These are phyloP conservation scores for Creontiades dilutus DNA, from an alignment of 2,888 invertebrate species.

Conservation along the genomic window DNA sequence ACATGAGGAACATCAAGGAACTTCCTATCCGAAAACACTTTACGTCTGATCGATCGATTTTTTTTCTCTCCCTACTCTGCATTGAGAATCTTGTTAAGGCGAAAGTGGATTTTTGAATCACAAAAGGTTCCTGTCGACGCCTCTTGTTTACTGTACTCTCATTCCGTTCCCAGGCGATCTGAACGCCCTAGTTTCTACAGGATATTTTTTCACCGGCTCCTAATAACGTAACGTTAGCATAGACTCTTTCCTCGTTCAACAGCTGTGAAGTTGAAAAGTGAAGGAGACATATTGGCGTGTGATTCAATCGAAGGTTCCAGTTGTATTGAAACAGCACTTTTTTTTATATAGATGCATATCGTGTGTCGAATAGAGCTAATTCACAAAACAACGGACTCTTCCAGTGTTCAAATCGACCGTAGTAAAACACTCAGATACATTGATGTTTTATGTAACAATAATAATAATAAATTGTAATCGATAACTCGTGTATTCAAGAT, in stretches of 20 bases:
- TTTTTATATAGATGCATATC: background rate
- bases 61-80: background rate
- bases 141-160: conserved; percentile 30
- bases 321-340: background rate
- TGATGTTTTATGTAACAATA: too few relatives aligned
- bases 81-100: conserved; percentile 7
- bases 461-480: too few relatives aligned
- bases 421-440: too few relatives aligned
- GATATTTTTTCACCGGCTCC: background rate
- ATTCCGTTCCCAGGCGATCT: conserved; percentile 32
- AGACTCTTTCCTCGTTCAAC: background rate
- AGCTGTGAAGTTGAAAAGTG: background rate
- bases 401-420: too few relatives aligned
- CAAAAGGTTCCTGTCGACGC: conserved; percentile 8
- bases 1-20: conserved; percentile 17
- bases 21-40: conserved; percentile 33
- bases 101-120: conserved; percentile 54
- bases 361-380: too few relatives aligned
- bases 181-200: conserved; percentile 43
- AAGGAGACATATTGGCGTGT: background rate
- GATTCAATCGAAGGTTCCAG: background rate
- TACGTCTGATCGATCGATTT: background rate
- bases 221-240: conserved; percentile 35
- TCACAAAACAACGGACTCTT: too few relatives aligned
- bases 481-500: too few relatives aligned